These are phyloP conservation scores for Probaryconus sp. DNA, from an alignment of 1,140 invertebrate species.

Conservation along the genomic window DNA sequence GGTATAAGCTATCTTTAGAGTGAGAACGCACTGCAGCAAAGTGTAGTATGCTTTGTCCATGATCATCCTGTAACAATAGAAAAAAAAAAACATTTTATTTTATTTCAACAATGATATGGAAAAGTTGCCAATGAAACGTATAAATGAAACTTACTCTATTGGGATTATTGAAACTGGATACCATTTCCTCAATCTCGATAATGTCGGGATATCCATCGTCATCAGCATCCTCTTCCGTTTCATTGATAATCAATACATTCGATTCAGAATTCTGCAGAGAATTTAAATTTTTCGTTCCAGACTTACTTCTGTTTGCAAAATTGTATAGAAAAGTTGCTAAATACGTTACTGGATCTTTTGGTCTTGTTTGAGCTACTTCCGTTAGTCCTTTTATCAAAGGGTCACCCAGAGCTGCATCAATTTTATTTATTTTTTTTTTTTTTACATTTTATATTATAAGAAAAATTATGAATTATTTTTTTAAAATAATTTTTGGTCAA, in stretches of 20 bases:
- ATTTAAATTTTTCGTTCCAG: slow-evolving; percentile 21
- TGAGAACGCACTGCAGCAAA: slow-evolving; percentile 89
- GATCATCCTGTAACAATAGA: slow-evolving; percentile 83
- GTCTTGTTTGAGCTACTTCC: slow-evolving; percentile 88
- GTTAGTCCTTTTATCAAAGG: slow-evolving; percentile 91
- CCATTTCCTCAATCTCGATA: slow-evolving; percentile 76
- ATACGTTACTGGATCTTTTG: slow-evolving; percentile 89
- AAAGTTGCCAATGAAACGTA: neutral
- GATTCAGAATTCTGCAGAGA: too few species aligned
- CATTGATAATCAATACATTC: slow-evolving; percentile 76
- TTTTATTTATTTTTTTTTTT: too few species aligned
- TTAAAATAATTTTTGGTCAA: too few species aligned
- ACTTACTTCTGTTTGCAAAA: slow-evolving; percentile 81
- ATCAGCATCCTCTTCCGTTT: slow-evolving; percentile 68
- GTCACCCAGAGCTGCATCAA: slow-evolving; percentile 87
- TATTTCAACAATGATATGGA: slow-evolving; percentile 8
- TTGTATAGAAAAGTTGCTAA: slow-evolving; percentile 89
- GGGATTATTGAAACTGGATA: slow-evolving; percentile 81
- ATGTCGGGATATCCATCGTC: slow-evolving; percentile 70
- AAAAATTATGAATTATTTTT: too few species aligned
- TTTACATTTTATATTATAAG: slow-evolving; percentile 1
- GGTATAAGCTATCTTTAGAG: slow-evolving; percentile 85
- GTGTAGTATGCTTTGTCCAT: slow-evolving; percentile 93
- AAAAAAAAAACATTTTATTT: slow-evolving; percentile 7
- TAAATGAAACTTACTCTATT: slow-evolving; percentile 78